phyloP scores from a whole-genome alignment of 2,888 invertebrate species.

The Rhopalosiphum nymphaeae region DNA sequence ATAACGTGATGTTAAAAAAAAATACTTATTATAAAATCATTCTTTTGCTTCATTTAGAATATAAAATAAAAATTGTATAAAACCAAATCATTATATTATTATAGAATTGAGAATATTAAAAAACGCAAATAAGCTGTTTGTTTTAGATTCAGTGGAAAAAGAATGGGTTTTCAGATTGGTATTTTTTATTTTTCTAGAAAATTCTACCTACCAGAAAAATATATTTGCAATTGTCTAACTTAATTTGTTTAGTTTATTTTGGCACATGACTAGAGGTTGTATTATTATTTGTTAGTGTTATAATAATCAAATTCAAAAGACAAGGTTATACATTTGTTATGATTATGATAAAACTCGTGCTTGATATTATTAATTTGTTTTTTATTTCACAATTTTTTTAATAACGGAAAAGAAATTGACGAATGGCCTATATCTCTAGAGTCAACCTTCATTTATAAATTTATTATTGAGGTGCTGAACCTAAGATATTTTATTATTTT shows the following conservation, averaged over 20 bases:
- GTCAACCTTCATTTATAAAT: background rate
- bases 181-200: background rate
- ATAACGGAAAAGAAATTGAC: background rate
- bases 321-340: background rate
- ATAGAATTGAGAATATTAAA: background rate
- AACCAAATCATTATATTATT: background rate
- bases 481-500: background rate
- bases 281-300: background rate
- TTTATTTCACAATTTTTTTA: background rate
- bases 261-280: background rate
- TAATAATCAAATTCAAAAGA: background rate
- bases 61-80: background rate
- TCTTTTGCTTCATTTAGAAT: background rate
- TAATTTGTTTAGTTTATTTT: background rate
- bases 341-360: background rate
- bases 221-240: background rate
- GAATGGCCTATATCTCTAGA: background rate
- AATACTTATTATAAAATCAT: background rate
- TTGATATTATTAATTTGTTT: background rate
- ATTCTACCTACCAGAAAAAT: background rate
- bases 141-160: background rate
- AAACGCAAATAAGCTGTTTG: background rate
- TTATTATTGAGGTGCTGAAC: background rate
- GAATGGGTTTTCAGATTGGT: no score
- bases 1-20: background rate